phyloP scores from a whole-genome alignment of 2,888 invertebrate genomes.

The Calliphora vomitoria region DNA sequence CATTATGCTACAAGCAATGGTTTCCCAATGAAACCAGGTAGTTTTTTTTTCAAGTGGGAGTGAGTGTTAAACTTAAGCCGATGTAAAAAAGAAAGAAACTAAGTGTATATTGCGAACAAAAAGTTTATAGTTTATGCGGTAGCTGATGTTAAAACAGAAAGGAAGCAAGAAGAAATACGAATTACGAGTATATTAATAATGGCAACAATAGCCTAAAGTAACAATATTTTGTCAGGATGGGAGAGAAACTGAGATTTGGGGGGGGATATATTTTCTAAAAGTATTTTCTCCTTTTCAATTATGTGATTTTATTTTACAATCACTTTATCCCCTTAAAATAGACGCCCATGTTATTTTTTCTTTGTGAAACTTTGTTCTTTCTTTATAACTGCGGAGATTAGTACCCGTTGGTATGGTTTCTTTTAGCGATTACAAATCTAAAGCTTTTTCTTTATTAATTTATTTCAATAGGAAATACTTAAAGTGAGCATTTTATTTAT shows the following conservation, averaged over 20 bases:
- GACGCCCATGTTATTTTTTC: not conserved
- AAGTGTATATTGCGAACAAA: not conserved
- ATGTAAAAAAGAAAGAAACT: not conserved
- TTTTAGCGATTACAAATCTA: constrained; percentile 2
- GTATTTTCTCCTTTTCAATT: too few relatives aligned
- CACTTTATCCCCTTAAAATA: not conserved
- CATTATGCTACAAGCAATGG: not conserved
- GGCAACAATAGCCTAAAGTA: not conserved
- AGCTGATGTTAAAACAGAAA: not conserved
- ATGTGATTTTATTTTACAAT: too few relatives aligned
- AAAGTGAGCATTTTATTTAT: not conserved
- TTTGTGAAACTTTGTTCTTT: not conserved
- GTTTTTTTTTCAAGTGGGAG: not conserved
- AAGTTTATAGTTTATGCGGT: not conserved
- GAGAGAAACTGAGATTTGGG: not conserved
- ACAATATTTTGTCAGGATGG: not conserved
- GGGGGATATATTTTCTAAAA: too few relatives aligned
- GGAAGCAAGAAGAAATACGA: not conserved
- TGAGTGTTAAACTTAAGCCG: not conserved
- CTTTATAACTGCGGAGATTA: not conserved
- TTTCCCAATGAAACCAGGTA: not conserved
- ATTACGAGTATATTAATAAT: constrained; percentile 14
- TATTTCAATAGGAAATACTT: not conserved
- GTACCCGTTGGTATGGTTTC: not conserved
- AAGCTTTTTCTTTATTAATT: not conserved